Conservation (phyloP, 2,113 vertebrate genomes). For the Talpa occidentalis region DNA sequence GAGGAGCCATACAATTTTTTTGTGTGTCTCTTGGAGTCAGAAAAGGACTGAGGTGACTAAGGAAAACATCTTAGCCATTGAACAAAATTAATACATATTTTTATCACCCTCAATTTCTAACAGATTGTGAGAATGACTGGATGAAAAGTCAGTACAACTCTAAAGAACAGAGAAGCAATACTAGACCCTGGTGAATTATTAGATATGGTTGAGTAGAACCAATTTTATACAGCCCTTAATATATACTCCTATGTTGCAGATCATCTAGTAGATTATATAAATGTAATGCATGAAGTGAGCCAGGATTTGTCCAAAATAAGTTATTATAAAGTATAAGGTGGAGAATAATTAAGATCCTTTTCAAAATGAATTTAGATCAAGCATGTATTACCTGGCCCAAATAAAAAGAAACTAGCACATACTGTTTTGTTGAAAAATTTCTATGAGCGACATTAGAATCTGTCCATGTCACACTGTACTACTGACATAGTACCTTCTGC, state of each 20-base stretch:
- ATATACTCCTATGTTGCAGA: slow-evolving; percentile 18
- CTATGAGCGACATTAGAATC: neutral
- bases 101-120: slow-evolving; percentile 67
- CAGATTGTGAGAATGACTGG: slow-evolving; percentile 64
- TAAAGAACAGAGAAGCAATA: slow-evolving; percentile 65
- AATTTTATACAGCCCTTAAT: slow-evolving; percentile 53
- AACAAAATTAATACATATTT: slow-evolving; percentile 71
- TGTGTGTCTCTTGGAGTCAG: slow-evolving; percentile 14
- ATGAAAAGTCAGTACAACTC: slow-evolving; percentile 60
- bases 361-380: slow-evolving; percentile 46
- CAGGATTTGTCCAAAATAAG: slow-evolving; percentile 31
- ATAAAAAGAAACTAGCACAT: neutral
- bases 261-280: slow-evolving; percentile 66
- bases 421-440: neutral
- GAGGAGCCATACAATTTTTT: neutral
- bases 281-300: slow-evolving; percentile 36
- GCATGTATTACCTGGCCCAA: neutral
- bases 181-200: slow-evolving; percentile 63
- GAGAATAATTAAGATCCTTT: slow-evolving; percentile 57
- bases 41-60: slow-evolving; percentile 55
- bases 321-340: neutral
- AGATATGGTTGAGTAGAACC: slow-evolving; percentile 65
- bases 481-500: neutral
- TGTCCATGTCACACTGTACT: neutral
- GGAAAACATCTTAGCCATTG: slow-evolving; percentile 52